Conservation (phyloP, 2,888 invertebrate species). For the Ornithoptera priamus region DNA sequence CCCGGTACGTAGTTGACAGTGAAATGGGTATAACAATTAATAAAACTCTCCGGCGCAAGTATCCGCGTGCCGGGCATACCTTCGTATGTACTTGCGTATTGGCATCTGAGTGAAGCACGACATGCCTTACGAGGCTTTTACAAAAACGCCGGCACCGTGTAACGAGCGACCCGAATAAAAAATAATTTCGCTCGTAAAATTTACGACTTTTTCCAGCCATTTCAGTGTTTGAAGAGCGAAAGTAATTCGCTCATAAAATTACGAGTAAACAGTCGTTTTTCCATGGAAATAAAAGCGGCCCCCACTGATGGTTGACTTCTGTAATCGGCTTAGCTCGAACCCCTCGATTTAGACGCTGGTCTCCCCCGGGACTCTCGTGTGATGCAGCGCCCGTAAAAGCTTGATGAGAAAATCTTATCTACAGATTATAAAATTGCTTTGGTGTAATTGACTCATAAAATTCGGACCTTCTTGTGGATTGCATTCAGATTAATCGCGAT, state of each 20-base stretch:
- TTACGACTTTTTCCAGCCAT: constrained; percentile 68
- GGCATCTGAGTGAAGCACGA: constrained; percentile 25
- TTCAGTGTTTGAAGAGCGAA: constrained; percentile 73
- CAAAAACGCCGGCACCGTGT: constrained; percentile 33
- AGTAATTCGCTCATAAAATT: constrained; percentile 77
- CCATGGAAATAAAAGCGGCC: constrained; percentile 70
- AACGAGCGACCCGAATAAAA: constrained; percentile 68
- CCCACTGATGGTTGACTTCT: constrained; percentile 67
- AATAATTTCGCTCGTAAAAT: constrained; percentile 68
- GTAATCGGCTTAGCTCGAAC: constrained; percentile 73
- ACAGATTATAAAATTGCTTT: constrained; percentile 74
- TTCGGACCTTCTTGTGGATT: constrained; percentile 40
- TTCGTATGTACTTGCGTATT: constrained; percentile 35
- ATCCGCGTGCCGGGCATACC: constrained; percentile 56
- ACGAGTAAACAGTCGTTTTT: constrained; percentile 78
- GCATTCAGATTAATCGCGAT: constrained; percentile 20
- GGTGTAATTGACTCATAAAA: constrained; percentile 74
- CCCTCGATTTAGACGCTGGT: constrained; percentile 54
- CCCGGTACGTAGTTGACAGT: constrained; percentile 74
- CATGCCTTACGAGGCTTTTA: constrained; percentile 31
- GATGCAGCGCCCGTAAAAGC: constrained; percentile 68
- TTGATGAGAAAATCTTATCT: constrained; percentile 77
- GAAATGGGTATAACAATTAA: constrained; percentile 78
- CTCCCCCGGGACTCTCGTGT: constrained; percentile 56
- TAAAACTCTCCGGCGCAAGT: constrained; percentile 69